phyloP scores from a whole-genome alignment of 2,888 invertebrate species.

The Agriopis leucophaearia region DNA sequence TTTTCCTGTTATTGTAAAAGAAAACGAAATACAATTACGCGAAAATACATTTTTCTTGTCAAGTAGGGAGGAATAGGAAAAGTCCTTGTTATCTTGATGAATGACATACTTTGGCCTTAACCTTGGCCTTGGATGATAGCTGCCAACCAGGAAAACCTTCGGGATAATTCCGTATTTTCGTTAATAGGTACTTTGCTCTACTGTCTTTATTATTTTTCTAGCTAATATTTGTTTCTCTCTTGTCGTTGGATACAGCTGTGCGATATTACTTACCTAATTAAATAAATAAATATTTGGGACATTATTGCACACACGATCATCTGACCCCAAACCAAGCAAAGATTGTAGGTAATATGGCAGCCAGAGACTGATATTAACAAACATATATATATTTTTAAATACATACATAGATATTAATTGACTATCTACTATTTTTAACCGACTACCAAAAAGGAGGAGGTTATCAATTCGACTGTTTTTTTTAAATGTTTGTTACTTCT shows the following conservation, averaged over 20 bases:
- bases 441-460: too few relatives aligned
- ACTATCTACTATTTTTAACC: too few relatives aligned
- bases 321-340: too few relatives aligned
- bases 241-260: neutral
- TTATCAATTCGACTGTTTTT: too few relatives aligned
- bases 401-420: too few relatives aligned
- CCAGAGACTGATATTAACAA: too few relatives aligned
- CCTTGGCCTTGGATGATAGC: slow-evolving; percentile 6
- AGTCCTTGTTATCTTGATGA: slow-evolving; percentile 16
- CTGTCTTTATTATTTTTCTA: slow-evolving; percentile 15
- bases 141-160: slow-evolving; percentile 13
- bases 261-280: neutral
- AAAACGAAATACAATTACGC: neutral
- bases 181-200: slow-evolving; percentile 5
- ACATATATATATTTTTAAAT: too few relatives aligned
- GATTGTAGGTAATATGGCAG: too few relatives aligned
- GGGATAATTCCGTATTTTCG: slow-evolving; percentile 7
- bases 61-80: neutral
- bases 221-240: neutral
- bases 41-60: neutral
- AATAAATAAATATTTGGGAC: too few relatives aligned
- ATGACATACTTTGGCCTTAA: neutral
- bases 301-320: too few relatives aligned
- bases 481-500: too few relatives aligned
- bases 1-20: too few relatives aligned